Conservation (phyloP, 2,113 vertebrate species). For the Trichomycterus rosablanca region DNA sequence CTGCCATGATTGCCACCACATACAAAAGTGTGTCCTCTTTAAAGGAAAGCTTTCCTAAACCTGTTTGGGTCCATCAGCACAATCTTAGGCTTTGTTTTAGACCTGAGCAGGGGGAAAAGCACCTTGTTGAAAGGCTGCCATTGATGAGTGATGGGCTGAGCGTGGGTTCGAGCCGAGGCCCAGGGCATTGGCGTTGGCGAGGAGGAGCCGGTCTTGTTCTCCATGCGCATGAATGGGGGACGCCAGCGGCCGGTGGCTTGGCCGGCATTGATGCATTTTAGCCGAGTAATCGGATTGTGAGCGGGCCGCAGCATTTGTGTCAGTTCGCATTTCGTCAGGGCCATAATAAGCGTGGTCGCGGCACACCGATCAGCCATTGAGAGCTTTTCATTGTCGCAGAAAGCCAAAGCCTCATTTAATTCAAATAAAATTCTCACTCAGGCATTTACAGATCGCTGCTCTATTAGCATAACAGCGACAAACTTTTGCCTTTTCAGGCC, state of each 20-base stretch:
- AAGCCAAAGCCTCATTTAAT: conserved; percentile 84
- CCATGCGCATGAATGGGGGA: conserved; percentile 83
- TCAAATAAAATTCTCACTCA: conserved; percentile 97
- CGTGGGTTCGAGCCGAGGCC: conserved; percentile 73
- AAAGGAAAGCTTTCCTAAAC: conserved; percentile 8
- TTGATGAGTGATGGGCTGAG: conserved; percentile 88
- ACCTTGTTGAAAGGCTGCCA: conserved; percentile 84
- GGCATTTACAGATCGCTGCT: conserved; percentile 84
- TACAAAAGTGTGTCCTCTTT: too few relatives aligned
- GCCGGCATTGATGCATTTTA: conserved; percentile 90
- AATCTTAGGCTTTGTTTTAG: conserved; percentile 71
- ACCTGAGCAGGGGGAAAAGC: conserved; percentile 62
- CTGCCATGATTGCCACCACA: too few relatives aligned
- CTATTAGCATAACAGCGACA: conserved; percentile 97
- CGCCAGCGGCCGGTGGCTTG: conserved; percentile 80
- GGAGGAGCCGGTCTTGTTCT: conserved; percentile 81
- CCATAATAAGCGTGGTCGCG: conserved; percentile 88
- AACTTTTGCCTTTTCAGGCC: conserved; percentile 69
- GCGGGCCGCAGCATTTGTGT: conserved; percentile 92
- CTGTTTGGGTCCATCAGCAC: conserved; percentile 58
- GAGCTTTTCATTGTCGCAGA: conserved; percentile 72
- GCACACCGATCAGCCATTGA: conserved; percentile 75
- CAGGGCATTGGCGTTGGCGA: conserved; percentile 82
- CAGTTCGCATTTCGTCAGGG: conserved; percentile 97
- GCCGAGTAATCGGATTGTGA: conserved; percentile 98